These are phyloP conservation scores for Euproctis similis DNA, from an alignment of 2,888 invertebrate species.

Conservation along the genomic window DNA sequence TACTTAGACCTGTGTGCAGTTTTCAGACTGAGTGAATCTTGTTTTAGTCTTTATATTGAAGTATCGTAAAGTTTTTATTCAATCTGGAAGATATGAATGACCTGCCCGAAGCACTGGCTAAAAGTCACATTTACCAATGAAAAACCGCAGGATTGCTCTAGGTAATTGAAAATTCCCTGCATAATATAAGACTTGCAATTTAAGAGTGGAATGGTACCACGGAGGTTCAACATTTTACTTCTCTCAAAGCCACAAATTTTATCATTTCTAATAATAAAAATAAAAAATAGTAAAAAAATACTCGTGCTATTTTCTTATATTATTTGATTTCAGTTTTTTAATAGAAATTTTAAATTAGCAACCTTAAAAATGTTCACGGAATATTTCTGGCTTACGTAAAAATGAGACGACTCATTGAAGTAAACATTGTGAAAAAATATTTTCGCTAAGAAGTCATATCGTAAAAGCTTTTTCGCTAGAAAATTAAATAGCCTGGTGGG, in stretches of 20 bases:
- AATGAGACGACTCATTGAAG: slow-evolving; percentile 21
- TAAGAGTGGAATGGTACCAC: slow-evolving; percentile 46
- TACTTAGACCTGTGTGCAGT: too few species aligned
- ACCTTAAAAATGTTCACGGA: slow-evolving; percentile 24
- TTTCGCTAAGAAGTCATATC: too few species aligned
- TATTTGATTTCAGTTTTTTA: slow-evolving; percentile 57
- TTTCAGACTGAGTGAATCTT: too few species aligned
- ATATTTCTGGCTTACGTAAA: slow-evolving; percentile 17
- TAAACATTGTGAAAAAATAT: slow-evolving; percentile 13
- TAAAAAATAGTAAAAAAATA: slow-evolving; percentile 43
- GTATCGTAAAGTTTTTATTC: slow-evolving; percentile 14
- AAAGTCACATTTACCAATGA: slow-evolving; percentile 74
- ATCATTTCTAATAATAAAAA: too few species aligned
- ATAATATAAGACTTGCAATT: slow-evolving; percentile 74
- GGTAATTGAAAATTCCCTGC: slow-evolving; percentile 75
- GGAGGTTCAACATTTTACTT: slow-evolving; percentile 56
- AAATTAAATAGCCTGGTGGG: too few species aligned
- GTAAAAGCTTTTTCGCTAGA: too few species aligned
- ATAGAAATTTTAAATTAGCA: slow-evolving; percentile 32
- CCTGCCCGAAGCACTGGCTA: slow-evolving; percentile 59
- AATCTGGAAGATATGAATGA: slow-evolving; percentile 54
- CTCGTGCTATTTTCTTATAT: slow-evolving; percentile 69
- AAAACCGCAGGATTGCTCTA: slow-evolving; percentile 73
- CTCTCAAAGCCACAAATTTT: too few species aligned
- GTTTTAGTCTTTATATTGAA: too few species aligned